Conservation (phyloP, 2,888 invertebrate genomes). For the Tachina fera region DNA sequence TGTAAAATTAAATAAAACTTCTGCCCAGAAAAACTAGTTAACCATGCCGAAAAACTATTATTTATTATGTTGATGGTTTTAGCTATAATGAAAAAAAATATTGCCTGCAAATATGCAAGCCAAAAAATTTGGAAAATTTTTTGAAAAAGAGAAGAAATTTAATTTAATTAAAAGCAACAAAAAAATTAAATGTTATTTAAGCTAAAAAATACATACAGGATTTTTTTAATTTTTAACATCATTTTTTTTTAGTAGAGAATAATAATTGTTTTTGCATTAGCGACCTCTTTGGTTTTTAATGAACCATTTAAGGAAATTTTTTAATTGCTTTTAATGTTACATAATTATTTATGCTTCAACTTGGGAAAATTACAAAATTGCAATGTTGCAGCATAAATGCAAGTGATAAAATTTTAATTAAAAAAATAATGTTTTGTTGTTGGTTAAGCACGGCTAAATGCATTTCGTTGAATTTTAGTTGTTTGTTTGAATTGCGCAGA, state of each 20-base stretch:
- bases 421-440: no score
- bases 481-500: no score
- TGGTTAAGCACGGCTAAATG: no score
- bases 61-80: conserved; percentile 51
- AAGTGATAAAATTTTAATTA: not conserved
- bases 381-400: not conserved
- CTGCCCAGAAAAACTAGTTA: conserved; percentile 55
- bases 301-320: not conserved
- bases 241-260: conserved; percentile 5
- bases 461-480: no score
- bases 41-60: conserved; percentile 51
- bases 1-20: conserved; percentile 20
- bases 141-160: conserved; percentile 18
- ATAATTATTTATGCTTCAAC: conserved; percentile 12
- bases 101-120: conserved; percentile 12
- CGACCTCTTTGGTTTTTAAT: conserved; percentile 27
- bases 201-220: not conserved
- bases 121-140: conserved; percentile 14
- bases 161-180: conserved; percentile 34
- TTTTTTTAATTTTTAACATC: not conserved
- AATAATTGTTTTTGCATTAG: conserved; percentile 21
- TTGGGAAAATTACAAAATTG: not conserved
- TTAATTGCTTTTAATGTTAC: conserved; percentile 14
- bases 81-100: conserved; percentile 4
- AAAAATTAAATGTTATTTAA: conserved; percentile 31